phyloP scores from a whole-genome alignment of 2,113 vertebrate genomes.

The Chelonoidis abingdonii region DNA sequence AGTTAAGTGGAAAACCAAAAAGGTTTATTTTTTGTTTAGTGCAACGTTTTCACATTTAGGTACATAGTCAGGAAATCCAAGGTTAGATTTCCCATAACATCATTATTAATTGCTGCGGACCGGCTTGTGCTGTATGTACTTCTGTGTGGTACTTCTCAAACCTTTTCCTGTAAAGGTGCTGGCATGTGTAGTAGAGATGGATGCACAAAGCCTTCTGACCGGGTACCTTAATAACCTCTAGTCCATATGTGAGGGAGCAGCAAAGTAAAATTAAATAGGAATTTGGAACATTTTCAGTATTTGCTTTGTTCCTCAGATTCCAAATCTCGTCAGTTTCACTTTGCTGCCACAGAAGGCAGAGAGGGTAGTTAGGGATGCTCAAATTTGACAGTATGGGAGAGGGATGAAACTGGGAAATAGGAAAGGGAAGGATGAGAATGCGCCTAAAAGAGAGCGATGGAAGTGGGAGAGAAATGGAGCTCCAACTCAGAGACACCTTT shows the following conservation, averaged over 20 bases:
- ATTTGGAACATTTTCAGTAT: not conserved
- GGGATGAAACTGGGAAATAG: not conserved
- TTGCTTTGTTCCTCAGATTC: not conserved
- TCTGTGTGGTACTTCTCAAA: not conserved
- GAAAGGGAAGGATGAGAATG: not conserved
- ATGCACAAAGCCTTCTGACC: not conserved
- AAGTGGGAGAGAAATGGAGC: not conserved
- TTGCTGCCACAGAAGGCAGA: fast-evolving
- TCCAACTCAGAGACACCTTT: not conserved
- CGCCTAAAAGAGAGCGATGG: not conserved
- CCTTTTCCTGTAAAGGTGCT: not conserved
- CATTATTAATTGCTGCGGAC: not conserved
- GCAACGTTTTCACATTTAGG: not conserved
- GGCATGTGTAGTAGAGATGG: not conserved
- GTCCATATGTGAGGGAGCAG: not conserved
- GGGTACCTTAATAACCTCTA: not conserved
- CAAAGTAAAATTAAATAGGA: not conserved
- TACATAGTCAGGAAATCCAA: not conserved
- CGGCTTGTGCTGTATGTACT: not conserved
- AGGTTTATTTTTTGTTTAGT: not conserved
- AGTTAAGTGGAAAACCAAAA: not conserved
- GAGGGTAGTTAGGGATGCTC: not conserved
- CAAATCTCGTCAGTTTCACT: not conserved
- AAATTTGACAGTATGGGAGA: not conserved
- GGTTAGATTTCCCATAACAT: not conserved